Percentiles rank a stretch among this genome's conserved stretches.
phyloP scores from a whole-genome alignment of 2,797 vertebrate genomes.

The Diglossa cyanea region DNA sequence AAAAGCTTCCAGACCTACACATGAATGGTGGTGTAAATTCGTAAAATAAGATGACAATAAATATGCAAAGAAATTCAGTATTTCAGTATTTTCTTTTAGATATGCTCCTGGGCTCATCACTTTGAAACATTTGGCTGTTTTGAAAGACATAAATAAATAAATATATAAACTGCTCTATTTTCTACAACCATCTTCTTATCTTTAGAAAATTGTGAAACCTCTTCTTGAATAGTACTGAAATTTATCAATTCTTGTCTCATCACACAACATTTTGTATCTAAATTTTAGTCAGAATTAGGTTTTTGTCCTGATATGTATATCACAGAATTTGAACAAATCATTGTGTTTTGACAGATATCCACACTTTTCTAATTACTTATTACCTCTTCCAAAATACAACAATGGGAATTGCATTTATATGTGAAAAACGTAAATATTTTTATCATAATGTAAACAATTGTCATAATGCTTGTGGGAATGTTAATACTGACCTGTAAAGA shows the following conservation, averaged over 20 bases:
- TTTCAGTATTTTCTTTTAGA: not conserved
- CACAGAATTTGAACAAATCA: not conserved
- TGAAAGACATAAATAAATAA: not conserved
- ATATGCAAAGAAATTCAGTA: not conserved
- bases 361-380: not conserved
- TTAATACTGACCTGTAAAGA: not conserved
- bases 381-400: not conserved
- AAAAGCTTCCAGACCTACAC: not conserved
- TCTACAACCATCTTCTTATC: not conserved
- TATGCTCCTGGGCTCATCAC: accelerated
- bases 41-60: not conserved
- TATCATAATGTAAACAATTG: not conserved
- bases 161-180: not conserved
- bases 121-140: not conserved
- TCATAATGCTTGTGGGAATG: not conserved
- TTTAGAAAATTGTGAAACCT: not conserved
- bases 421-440: not conserved
- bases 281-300: not conserved
- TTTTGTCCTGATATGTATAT: accelerated
- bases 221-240: not conserved
- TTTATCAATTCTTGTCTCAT: not conserved
- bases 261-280: not conserved
- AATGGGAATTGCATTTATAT: not conserved
- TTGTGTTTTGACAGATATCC: not conserved
- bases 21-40: not conserved